Conservation (phyloP, 1,140 invertebrate genomes). For the Cydia pomonella region DNA sequence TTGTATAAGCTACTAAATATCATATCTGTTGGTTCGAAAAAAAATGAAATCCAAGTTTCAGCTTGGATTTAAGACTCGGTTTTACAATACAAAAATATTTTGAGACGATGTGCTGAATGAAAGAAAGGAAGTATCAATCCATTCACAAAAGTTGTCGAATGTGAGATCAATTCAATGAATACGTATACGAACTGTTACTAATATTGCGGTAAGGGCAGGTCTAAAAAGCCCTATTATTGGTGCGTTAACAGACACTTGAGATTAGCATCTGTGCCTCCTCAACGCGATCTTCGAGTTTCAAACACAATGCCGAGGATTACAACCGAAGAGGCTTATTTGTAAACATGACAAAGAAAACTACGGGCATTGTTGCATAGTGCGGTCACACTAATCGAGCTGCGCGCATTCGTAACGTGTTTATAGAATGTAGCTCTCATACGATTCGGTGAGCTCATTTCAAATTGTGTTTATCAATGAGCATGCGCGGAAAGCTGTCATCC, state of each 20-base stretch:
- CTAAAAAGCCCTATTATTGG: conserved; percentile 72
- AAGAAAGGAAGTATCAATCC: conserved; percentile 63
- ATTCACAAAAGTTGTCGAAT: conserved; percentile 57
- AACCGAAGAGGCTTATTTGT: conserved; percentile 78
- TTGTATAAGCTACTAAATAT: neutral
- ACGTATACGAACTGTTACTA: conserved; percentile 48
- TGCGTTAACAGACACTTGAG: conserved; percentile 79
- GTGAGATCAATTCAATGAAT: conserved; percentile 65
- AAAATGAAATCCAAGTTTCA: conserved; percentile 9
- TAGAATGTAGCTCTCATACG: conserved; percentile 69
- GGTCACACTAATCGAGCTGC: conserved; percentile 55
- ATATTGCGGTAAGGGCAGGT: conserved; percentile 63
- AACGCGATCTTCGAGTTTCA: conserved; percentile 64
- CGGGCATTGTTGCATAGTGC: conserved; percentile 54
- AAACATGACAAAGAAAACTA: conserved; percentile 73
- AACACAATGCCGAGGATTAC: conserved; percentile 74
- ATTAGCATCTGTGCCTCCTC: conserved; percentile 77
- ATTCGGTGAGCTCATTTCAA: conserved; percentile 61
- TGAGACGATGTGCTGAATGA: conserved; percentile 18
- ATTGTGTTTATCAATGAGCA: conserved; percentile 38
- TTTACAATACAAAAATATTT: conserved; percentile 36
- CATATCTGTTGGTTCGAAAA: neutral
- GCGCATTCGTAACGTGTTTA: conserved; percentile 67
- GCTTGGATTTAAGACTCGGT: conserved; percentile 10
- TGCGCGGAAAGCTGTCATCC: conserved; percentile 34